A percentile compares a stretch with the other conserved stretches of the same genome.
These are phyloP conservation scores for Pangasianodon hypophthalmus DNA, from an alignment of 2,113 vertebrate genomes.

Conservation along the genomic window DNA sequence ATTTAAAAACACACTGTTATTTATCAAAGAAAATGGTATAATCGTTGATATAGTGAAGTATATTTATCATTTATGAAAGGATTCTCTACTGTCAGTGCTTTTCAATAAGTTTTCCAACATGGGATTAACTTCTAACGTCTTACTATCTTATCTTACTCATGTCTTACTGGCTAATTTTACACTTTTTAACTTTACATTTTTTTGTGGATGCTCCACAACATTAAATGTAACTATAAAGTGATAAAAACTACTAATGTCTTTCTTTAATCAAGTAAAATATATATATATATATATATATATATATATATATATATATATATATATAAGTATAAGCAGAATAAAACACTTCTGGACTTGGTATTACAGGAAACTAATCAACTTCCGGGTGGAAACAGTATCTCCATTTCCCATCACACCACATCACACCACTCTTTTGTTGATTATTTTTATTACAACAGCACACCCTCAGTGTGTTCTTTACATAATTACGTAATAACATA, in stretches of 20 bases:
- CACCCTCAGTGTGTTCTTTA: neutral
- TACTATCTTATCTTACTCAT: too few relatives aligned
- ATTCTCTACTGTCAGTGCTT: neutral
- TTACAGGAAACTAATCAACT: neutral
- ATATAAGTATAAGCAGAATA: neutral
- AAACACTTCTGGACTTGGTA: neutral
- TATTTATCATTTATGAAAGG: neutral
- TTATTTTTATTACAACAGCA: neutral
- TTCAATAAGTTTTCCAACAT: neutral
- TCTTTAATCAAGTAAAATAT: neutral
- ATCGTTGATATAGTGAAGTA: too few relatives aligned
- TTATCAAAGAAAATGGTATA: too few relatives aligned
- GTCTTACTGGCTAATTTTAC: too few relatives aligned
- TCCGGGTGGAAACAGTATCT: neutral
- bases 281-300: too few relatives aligned
- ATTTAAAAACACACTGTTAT: neutral
- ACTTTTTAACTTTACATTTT: neutral
- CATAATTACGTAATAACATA: neutral
- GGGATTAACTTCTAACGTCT: too few relatives aligned
- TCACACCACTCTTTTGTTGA: neutral
- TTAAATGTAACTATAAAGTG: neutral
- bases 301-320: neutral
- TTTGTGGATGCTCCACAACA: neutral
- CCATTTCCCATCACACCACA: neutral
- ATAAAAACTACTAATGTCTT: too few relatives aligned